Conservation (phyloP, 2,797 vertebrate genomes). For the Pseudochirops corinnae region DNA sequence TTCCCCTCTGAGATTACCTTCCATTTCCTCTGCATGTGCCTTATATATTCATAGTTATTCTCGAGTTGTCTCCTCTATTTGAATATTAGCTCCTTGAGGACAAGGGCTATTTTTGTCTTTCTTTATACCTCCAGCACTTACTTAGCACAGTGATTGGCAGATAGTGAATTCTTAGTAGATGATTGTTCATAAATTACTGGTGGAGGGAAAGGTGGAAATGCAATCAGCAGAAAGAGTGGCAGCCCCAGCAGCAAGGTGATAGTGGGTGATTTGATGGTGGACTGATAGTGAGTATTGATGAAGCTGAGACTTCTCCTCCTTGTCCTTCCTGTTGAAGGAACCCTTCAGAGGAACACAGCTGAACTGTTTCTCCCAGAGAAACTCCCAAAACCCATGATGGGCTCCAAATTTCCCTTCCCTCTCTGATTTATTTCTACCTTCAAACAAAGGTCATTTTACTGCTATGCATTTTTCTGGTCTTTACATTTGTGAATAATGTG, state of each 20-base stretch:
- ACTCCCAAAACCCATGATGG: neutral
- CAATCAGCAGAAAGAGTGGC: too few relatives aligned
- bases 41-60: neutral
- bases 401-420: neutral
- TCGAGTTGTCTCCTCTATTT: neutral
- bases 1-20: neutral
- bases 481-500: neutral
- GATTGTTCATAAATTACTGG: neutral
- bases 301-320: neutral
- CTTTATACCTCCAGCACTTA: neutral
- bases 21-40: neutral
- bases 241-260: neutral
- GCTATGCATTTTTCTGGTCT: neutral
- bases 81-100: neutral
- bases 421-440: neutral
- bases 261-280: neutral
- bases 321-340: neutral
- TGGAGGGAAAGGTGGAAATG: neutral
- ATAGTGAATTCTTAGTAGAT: neutral
- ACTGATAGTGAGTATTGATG: neutral
- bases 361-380: neutral
- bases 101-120: neutral
- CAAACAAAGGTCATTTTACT: neutral
- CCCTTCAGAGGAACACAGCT: neutral
- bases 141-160: neutral